phyloP scores from a whole-genome alignment of 2,113 vertebrate genomes.

The Notothenia coriiceps region DNA sequence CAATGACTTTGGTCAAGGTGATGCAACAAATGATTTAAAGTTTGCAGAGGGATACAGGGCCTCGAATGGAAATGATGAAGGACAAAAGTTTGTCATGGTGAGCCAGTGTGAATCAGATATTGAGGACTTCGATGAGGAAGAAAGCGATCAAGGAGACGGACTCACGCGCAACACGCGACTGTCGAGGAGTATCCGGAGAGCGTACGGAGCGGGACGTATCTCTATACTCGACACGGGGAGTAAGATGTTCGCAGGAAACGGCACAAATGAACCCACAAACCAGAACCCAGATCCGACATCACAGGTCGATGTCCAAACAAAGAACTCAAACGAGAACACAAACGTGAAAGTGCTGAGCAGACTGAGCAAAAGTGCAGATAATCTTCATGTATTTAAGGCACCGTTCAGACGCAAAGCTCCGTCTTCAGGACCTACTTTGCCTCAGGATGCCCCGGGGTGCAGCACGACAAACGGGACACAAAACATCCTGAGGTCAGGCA shows the following conservation, averaged over 20 bases:
- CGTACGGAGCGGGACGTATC: slow-evolving; percentile 93
- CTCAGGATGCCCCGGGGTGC: slow-evolving; percentile 68
- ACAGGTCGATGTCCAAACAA: slow-evolving; percentile 64
- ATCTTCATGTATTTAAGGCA: slow-evolving; percentile 87
- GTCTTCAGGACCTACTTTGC: slow-evolving; percentile 71
- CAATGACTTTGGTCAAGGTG: slow-evolving; percentile 9
- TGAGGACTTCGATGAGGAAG: slow-evolving; percentile 85
- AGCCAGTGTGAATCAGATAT: slow-evolving; percentile 59
- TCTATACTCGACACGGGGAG: slow-evolving; percentile 84
- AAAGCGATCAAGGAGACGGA: slow-evolving; percentile 79
- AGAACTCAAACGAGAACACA: slow-evolving; percentile 46
- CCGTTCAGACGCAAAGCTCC: slow-evolving; percentile 89
- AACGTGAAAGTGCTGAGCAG: slow-evolving; percentile 81
- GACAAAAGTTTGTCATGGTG: slow-evolving; percentile 46
- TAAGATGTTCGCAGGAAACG: slow-evolving; percentile 37
- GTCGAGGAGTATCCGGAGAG: slow-evolving; percentile 92
- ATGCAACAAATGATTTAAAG: slow-evolving; percentile 45
- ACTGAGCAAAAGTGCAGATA: slow-evolving; percentile 93
- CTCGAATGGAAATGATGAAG: slow-evolving; percentile 74
- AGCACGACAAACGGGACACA: slow-evolving; percentile 66
- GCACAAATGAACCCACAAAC: slow-evolving; percentile 58
- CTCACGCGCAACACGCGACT: slow-evolving; percentile 89
- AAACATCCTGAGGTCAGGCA: slow-evolving; percentile 81
- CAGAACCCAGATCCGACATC: slow-evolving; percentile 62
- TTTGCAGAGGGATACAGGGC: slow-evolving; percentile 71